Conservation (phyloP, 64 coral and sea anemone genomes). For the Orbicella faveolata region DNA sequence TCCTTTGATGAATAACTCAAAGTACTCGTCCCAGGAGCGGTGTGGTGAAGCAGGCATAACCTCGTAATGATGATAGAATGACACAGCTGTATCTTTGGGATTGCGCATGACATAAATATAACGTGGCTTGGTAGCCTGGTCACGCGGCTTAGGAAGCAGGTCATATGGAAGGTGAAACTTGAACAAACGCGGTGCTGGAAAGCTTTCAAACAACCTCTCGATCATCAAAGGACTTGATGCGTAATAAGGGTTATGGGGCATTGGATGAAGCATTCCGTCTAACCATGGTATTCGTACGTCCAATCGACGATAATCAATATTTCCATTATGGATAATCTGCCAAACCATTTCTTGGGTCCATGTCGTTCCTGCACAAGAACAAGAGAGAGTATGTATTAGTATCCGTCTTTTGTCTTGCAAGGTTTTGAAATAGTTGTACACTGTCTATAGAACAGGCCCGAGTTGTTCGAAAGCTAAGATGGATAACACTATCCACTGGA, state of each 20-base stretch:
- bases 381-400: no score
- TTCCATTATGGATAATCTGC: constrained; percentile 23
- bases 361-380: constrained; percentile 2
- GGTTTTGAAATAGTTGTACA: no score
- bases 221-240: neutral
- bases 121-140: constrained; percentile 1
- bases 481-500: no score
- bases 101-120: constrained; percentile 38
- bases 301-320: constrained; percentile 9
- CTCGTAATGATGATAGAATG: constrained; percentile 18
- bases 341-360: constrained; percentile 36
- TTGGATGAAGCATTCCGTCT: neutral
- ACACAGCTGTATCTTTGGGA: constrained; percentile 42
- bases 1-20: no score
- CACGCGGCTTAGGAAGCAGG: constrained; percentile 11
- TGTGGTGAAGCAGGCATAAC: no score
- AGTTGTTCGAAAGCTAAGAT: no score
- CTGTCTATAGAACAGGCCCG: no score
- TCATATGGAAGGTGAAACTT: constrained; percentile 38
- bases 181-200: constrained; percentile 8
- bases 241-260: neutral
- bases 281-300: neutral
- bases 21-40: no score
- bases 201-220: neutral
- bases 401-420: no score